Percentiles rank a stretch among this genome's conserved stretches.
These are phyloP conservation scores for Oppia nitens DNA, from an alignment of 1,140 invertebrate species.

Conservation along the genomic window DNA sequence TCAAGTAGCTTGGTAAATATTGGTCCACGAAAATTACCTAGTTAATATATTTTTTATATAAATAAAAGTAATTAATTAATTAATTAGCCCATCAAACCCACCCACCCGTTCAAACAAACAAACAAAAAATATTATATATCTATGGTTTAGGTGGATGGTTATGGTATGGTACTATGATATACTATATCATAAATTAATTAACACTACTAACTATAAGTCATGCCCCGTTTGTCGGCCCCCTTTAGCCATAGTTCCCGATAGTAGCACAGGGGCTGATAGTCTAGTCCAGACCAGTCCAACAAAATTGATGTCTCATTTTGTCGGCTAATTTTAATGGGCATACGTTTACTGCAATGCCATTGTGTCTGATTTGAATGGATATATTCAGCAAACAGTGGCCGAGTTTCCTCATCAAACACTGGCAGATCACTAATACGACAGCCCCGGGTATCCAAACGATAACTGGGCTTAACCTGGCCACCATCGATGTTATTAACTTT, in stretches of 20 bases:
- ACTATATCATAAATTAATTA: background rate
- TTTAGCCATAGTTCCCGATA: background rate
- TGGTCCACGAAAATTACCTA: too few relatives aligned
- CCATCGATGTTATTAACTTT: too few relatives aligned
- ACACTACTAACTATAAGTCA: background rate
- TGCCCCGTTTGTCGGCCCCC: too few relatives aligned
- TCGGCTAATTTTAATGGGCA: background rate
- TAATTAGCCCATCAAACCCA: too few relatives aligned
- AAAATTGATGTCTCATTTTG: background rate
- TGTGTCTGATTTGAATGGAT: background rate
- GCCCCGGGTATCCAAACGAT: background rate
- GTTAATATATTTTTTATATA: too few relatives aligned
- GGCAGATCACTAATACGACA: background rate
- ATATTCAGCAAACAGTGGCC: background rate
- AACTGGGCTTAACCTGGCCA: too few relatives aligned
- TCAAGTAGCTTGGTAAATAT: too few relatives aligned
- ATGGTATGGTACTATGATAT: background rate
- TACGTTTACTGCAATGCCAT: background rate
- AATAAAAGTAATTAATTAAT: too few relatives aligned
- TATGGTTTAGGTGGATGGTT: background rate
- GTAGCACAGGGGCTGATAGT: background rate
- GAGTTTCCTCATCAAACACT: background rate
- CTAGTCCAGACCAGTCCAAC: background rate
- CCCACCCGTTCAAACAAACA: too few relatives aligned
- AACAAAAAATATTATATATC: background rate